Conservation (phyloP, 2,113 vertebrate species). For the Misgurnus mizolepis region DNA sequence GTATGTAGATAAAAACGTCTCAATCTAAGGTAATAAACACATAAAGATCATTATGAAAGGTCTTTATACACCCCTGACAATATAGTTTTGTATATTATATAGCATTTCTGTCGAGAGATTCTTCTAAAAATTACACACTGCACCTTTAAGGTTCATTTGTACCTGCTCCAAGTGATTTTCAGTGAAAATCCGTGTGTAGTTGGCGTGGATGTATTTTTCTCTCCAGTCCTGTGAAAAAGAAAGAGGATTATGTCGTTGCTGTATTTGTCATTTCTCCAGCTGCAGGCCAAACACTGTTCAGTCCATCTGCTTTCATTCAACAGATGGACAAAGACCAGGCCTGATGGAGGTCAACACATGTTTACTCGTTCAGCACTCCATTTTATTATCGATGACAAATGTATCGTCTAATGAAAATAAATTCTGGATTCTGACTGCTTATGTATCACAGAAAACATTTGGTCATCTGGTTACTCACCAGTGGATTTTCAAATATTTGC, state of each 20-base stretch:
- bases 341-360: background rate
- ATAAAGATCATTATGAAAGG: too few relatives aligned
- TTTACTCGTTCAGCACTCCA: background rate
- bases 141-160: background rate
- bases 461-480: conserved; percentile 79
- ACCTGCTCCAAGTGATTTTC: conserved; percentile 92
- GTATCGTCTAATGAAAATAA: background rate
- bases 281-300: conserved; percentile 48
- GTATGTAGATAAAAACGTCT: too few relatives aligned
- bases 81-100: too few relatives aligned
- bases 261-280: conserved; percentile 44
- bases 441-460: background rate
- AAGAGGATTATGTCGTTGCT: conserved; percentile 44
- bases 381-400: conserved; percentile 8
- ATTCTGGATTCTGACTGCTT: background rate
- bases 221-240: conserved; percentile 87
- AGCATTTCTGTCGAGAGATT: too few relatives aligned
- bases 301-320: background rate
- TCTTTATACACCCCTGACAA: too few relatives aligned
- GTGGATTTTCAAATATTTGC: conserved; percentile 98
- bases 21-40: too few relatives aligned
- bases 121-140: too few relatives aligned
- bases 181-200: conserved; percentile 95
- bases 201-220: conserved; percentile 93
- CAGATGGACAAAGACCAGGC: background rate